phyloP scores from a whole-genome alignment of 92 coral and sea anemone species.

The Hydrozoanthus gracilis region DNA sequence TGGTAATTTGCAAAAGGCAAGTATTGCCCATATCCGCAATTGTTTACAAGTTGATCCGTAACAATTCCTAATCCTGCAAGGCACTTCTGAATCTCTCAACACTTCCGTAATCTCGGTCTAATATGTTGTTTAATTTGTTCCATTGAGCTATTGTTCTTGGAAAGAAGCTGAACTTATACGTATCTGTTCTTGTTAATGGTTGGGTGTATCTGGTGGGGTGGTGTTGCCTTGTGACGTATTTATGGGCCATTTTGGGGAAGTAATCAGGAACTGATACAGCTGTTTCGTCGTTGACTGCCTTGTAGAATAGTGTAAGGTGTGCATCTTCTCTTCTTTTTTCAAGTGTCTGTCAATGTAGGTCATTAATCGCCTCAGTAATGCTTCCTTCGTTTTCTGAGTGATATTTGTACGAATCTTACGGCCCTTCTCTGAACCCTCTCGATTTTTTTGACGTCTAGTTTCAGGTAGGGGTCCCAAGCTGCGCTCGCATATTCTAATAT shows the following conservation, averaged over 20 bases:
- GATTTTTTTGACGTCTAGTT: neutral
- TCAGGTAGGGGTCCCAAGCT: constrained; percentile 3
- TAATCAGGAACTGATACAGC: neutral
- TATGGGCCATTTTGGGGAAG: neutral
- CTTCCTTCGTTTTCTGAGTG: neutral
- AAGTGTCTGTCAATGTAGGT: neutral
- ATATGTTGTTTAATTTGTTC: neutral
- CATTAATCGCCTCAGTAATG: neutral
- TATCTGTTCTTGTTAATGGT: neutral
- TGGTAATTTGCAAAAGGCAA: neutral
- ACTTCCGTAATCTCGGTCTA: neutral
- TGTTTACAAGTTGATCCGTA: neutral
- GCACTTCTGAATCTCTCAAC: neutral
- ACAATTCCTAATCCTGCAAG: neutral
- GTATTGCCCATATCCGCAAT: neutral
- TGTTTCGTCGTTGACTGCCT: neutral
- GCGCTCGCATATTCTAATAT: neutral
- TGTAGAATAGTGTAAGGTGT: neutral
- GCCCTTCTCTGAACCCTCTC: neutral
- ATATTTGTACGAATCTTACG: neutral
- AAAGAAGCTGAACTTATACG: no score
- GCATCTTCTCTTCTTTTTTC: neutral
- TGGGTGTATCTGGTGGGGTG: neutral
- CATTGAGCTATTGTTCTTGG: neutral
- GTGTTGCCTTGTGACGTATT: neutral